Conservation (phyloP, 2,888 invertebrate species). For the Siphonodentalium dalli region DNA sequence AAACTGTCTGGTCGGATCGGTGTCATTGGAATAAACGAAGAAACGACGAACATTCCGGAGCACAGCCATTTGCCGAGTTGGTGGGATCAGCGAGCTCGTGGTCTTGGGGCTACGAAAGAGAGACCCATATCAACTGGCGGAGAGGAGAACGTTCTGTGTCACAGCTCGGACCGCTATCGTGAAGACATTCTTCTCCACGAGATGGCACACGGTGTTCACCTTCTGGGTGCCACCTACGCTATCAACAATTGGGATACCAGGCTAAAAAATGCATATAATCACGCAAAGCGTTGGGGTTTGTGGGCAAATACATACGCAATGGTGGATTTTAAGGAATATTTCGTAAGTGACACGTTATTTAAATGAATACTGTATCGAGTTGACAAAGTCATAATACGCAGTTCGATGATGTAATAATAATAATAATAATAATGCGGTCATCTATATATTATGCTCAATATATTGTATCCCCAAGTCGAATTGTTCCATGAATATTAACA, state of each 20-base stretch:
- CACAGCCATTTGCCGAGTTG: constrained; percentile 31
- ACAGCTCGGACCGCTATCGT: constrained; percentile 17
- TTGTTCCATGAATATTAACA: too few species aligned
- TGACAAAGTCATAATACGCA: too few species aligned
- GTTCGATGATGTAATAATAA: too few species aligned
- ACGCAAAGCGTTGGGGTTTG: constrained; percentile 26
- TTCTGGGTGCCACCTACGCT: constrained; percentile 36
- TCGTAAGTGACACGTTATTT: too few species aligned
- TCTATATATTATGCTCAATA: too few species aligned
- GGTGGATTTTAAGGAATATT: constrained; percentile 34
- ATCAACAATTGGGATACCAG: constrained; percentile 32
- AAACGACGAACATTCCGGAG: constrained; percentile 42
- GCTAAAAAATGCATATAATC: constrained; percentile 25
- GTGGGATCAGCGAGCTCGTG: constrained; percentile 35
- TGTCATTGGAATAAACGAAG: constrained; percentile 35
- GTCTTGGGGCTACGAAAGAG: constrained; percentile 40
- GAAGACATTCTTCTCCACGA: constrained; percentile 44
- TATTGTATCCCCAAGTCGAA: too few species aligned
- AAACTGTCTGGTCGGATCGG: constrained; percentile 43
- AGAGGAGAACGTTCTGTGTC: constrained; percentile 48
- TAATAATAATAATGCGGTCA: too few species aligned
- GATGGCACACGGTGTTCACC: constrained; percentile 37
- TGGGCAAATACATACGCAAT: constrained; percentile 41
- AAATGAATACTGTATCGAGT: too few species aligned
- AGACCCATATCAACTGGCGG: constrained; percentile 40